These are phyloP conservation scores for Aythya baeri DNA, from an alignment of 2,113 vertebrate genomes.

Conservation along the genomic window DNA sequence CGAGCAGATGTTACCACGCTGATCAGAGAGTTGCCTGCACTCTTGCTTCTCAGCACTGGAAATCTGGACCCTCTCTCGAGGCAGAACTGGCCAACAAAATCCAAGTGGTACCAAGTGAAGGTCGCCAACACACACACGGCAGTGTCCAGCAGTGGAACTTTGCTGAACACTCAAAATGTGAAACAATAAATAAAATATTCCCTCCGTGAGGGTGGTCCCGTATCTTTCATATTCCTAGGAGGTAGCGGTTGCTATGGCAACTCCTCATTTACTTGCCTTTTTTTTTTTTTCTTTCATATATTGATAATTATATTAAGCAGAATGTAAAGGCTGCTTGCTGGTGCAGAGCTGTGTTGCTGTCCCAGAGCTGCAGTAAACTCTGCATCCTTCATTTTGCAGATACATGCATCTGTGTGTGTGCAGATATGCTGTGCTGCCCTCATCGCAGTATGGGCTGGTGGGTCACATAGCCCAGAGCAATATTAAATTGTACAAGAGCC, in stretches of 20 bases:
- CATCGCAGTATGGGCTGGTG: fast-evolving
- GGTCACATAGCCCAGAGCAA: fast-evolving
- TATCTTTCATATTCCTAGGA: slow-evolving; percentile 31
- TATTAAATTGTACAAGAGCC: fast-evolving
- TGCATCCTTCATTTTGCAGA: neutral
- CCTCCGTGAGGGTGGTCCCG: neutral
- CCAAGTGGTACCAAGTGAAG: neutral
- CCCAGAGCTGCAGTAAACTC: neutral
- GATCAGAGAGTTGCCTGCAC: neutral
- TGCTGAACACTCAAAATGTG: neutral
- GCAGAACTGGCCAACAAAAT: neutral
- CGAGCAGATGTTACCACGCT: neutral
- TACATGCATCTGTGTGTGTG: fast-evolving
- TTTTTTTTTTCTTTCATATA: neutral
- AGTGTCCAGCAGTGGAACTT: slow-evolving; percentile 3
- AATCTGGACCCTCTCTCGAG: neutral
- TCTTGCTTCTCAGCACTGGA: neutral
- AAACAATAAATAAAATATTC: slow-evolving; percentile 47
- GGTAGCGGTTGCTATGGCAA: slow-evolving; percentile 61
- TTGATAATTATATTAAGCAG: slow-evolving; percentile 61
- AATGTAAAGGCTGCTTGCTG: slow-evolving; percentile 3
- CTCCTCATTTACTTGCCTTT: slow-evolving; percentile 44
- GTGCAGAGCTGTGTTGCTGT: neutral
- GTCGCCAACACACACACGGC: neutral
- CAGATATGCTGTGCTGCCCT: neutral